Evolutionary conservation across 2,888 invertebrate species (phyloP).

Genomic region (Lepidocyrtinus sp.): DNA sequence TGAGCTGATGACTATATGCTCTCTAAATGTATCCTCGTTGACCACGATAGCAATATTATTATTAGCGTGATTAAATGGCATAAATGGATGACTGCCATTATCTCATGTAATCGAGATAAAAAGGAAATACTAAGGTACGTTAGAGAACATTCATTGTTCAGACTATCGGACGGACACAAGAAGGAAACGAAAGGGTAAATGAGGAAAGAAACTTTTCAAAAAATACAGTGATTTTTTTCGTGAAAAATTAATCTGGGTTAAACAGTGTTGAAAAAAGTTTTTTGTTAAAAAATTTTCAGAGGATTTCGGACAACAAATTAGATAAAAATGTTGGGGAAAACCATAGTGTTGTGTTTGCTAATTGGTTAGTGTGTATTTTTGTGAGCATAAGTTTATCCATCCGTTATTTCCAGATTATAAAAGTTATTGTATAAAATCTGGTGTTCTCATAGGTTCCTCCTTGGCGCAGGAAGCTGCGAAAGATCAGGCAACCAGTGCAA

Average conservation of each 20-base stretch:
- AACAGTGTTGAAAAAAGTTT: not conserved
- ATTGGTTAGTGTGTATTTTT: conserved; percentile 9
- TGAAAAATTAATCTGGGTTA: not conserved
- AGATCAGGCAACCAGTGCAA: not conserved
- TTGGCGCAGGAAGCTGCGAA: not conserved
- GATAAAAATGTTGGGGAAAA: conserved; percentile 2
- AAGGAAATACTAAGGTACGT: conserved; percentile 8
- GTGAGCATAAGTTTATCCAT: not conserved
- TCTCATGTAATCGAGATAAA: conserved; percentile 27
- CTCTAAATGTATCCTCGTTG: not conserved
- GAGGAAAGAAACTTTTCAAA: no score
- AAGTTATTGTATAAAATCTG: no score
- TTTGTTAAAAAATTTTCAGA: conserved; percentile 9
- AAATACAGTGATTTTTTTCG: no score
- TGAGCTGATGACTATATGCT: not conserved
- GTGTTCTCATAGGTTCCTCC: conserved; percentile 14
- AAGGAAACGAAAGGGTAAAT: not conserved
- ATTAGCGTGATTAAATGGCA: not conserved
- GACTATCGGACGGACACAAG: not conserved
- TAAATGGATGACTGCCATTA: not conserved
- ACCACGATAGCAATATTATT: not conserved
- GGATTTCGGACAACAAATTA: not conserved
- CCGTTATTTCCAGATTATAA: not conserved
- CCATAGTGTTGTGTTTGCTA: conserved; percentile 10
- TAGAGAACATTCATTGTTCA: conserved; percentile 9